Conservation (phyloP, 2,797 vertebrate genomes). For the Gymnocypris eckloni region DNA sequence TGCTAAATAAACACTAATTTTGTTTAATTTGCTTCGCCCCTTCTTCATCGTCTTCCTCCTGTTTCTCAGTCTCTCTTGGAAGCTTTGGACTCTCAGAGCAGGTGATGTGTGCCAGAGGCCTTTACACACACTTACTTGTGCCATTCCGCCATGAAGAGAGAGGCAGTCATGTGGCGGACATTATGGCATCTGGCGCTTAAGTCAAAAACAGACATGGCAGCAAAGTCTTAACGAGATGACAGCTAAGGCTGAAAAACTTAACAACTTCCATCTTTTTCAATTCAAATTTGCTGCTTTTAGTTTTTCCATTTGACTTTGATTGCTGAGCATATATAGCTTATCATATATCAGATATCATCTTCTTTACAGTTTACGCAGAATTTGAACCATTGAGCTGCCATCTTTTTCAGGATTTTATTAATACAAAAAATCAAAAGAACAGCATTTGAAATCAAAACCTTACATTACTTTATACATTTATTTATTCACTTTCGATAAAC, state of each 20-base stretch:
- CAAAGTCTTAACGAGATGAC: background rate
- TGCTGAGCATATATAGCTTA: background rate
- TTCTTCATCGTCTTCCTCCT: slow-evolving; percentile 38
- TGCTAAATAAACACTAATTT: slow-evolving; percentile 54
- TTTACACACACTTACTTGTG: slow-evolving; percentile 20
- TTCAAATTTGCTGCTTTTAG: background rate
- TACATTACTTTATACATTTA: background rate
- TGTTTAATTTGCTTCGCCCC: slow-evolving; percentile 47
- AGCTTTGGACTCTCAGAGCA: slow-evolving; percentile 14
- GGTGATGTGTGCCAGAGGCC: slow-evolving; percentile 38
- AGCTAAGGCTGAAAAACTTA: background rate
- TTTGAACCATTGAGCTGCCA: no score
- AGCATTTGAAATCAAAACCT: background rate
- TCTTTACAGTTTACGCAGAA: no score
- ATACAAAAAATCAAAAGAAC: background rate
- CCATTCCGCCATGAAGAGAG: background rate
- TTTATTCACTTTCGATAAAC: background rate
- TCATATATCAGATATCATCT: background rate
- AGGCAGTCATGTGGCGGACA: slow-evolving; percentile 37
- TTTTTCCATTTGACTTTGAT: background rate
- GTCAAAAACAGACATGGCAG: slow-evolving; percentile 2
- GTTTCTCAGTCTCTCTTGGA: slow-evolving; percentile 21
- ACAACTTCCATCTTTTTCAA: background rate
- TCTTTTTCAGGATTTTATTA: background rate
- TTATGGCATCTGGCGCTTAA: slow-evolving; percentile 33